Conservation (phyloP, 2,797 vertebrate species). For the Rhinatrema bivittatum region DNA sequence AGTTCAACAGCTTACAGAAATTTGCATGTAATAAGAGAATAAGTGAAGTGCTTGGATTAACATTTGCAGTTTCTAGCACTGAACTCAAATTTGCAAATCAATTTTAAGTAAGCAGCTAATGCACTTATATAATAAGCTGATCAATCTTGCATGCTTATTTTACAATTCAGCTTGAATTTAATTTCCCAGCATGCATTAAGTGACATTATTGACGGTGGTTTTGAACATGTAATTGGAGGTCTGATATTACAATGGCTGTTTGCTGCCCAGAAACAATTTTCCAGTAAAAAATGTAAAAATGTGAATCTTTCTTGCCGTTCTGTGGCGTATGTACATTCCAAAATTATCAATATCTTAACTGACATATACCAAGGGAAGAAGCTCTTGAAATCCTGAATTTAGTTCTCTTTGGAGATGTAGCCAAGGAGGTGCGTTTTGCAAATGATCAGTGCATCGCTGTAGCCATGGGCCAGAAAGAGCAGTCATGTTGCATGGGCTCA, state of each 20-base stretch:
- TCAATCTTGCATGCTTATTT: constrained; percentile 31
- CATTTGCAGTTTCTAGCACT: constrained; percentile 17
- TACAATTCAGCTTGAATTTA: constrained; percentile 29
- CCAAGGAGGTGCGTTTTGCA: too few relatives aligned
- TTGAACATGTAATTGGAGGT: constrained; percentile 24
- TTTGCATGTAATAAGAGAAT: too few relatives aligned
- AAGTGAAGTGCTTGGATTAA: too few relatives aligned
- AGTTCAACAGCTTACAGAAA: too few relatives aligned
- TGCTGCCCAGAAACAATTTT: too few relatives aligned
- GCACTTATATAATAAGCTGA: constrained; percentile 36
- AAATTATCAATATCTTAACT: neutral
- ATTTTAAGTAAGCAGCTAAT: constrained; percentile 30
- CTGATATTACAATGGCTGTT: too few relatives aligned
- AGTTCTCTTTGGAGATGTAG: constrained; percentile 9
- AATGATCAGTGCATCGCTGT: too few relatives aligned
- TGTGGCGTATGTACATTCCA: neutral
- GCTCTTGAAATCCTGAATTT: neutral
- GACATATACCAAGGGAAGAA: constrained; percentile 5
- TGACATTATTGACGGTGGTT: constrained; percentile 16
- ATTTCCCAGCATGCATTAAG: constrained; percentile 19
- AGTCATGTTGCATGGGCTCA: too few relatives aligned
- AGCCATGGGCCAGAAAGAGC: too few relatives aligned
- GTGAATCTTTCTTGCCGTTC: constrained; percentile 5
- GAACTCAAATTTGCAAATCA: constrained; percentile 30
- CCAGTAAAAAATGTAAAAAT: constrained; percentile 16